These are phyloP conservation scores for Microplitis manilae DNA, from an alignment of 2,888 invertebrate genomes.

Conservation along the genomic window DNA sequence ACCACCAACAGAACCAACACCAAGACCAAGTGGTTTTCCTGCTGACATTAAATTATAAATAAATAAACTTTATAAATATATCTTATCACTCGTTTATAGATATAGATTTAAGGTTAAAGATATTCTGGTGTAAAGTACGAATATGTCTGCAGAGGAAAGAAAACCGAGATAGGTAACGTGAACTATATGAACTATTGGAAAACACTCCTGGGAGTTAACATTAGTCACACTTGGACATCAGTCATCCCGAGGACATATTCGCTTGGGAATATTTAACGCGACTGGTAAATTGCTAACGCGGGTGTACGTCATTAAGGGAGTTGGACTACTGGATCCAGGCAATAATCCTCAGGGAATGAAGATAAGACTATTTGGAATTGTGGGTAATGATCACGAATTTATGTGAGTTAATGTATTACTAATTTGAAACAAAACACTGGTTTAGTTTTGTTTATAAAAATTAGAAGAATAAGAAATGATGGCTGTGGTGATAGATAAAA, in stretches of 20 bases:
- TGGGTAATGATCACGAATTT: too few relatives aligned
- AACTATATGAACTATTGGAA: not conserved
- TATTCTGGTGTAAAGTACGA: too few relatives aligned
- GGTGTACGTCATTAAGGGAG: not conserved
- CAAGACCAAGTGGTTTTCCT: too few relatives aligned
- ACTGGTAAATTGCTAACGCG: slow-evolving; percentile 39
- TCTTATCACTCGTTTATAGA: too few relatives aligned
- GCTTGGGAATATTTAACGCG: slow-evolving; percentile 65
- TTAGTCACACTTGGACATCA: slow-evolving; percentile 64
- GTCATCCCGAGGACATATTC: slow-evolving; percentile 60
- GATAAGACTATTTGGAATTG: too few relatives aligned
- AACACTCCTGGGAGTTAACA: slow-evolving; percentile 58
- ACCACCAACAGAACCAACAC: not conserved
- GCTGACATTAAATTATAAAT: too few relatives aligned
- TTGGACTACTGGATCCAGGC: too few relatives aligned
- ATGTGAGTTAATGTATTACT: too few relatives aligned
- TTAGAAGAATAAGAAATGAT: not conserved
- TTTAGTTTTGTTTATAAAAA: not conserved
- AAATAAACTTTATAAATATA: too few relatives aligned
- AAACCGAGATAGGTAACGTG: not conserved
- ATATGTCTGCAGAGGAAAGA: not conserved
- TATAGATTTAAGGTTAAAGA: too few relatives aligned
- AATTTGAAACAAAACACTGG: too few relatives aligned
- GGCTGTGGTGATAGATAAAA: slow-evolving; percentile 4
- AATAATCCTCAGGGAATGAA: too few relatives aligned